Conservation (phyloP, 1,140 invertebrate genomes). For the Calycopis cecrops region DNA sequence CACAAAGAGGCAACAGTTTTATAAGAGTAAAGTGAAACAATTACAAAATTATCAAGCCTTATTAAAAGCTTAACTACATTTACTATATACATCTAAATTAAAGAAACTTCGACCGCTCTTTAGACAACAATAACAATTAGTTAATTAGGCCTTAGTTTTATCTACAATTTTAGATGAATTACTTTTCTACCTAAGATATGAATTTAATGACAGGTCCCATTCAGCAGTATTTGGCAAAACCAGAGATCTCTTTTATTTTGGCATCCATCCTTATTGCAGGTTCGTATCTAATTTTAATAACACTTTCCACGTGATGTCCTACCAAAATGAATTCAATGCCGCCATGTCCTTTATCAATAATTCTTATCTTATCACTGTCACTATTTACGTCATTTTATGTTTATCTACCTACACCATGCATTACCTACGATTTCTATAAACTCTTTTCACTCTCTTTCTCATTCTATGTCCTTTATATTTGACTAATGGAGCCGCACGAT, state of each 20-base stretch:
- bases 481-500: conserved; percentile 63
- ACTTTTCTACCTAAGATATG: conserved; percentile 62
- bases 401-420: conserved; percentile 16
- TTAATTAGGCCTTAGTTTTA: conserved; percentile 38
- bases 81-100: conserved; percentile 36
- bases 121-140: conserved; percentile 28
- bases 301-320: not conserved
- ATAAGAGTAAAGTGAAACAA: conserved; percentile 40
- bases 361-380: conserved; percentile 22
- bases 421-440: conserved; percentile 22
- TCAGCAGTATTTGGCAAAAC: conserved; percentile 55
- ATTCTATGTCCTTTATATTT: conserved; percentile 47
- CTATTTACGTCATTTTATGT: conserved; percentile 26
- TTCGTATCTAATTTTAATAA: conserved; percentile 1
- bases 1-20: conserved; percentile 41
- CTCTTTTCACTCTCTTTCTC: conserved; percentile 20
- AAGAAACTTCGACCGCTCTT: conserved; percentile 49
- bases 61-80: conserved; percentile 34
- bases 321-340: not conserved
- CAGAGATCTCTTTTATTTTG: conserved; percentile 43
- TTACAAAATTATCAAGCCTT: conserved; percentile 45
- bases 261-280: conserved; percentile 30
- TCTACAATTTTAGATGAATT: conserved; percentile 32
- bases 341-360: conserved; percentile 18
- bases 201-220: conserved; percentile 60